A percentile compares a stretch with the other conserved stretches of the same genome.
Conservation (phyloP, 2,888 invertebrate species). For the Amblyjoppa proteus region DNA sequence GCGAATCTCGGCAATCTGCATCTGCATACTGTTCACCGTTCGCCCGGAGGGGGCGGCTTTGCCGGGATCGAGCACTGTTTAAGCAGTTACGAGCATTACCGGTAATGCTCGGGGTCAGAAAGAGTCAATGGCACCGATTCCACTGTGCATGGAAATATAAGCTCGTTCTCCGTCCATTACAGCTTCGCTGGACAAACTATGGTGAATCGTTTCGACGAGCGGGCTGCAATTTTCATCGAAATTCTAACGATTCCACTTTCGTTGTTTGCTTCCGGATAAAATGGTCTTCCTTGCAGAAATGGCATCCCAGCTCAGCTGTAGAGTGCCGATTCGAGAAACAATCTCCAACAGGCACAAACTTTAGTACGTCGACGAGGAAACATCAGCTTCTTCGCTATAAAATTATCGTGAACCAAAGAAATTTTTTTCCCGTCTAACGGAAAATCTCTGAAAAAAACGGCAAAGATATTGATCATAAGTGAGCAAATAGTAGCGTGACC, state of each 20-base stretch:
- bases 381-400: no score
- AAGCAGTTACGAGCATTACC: slow-evolving; percentile 77
- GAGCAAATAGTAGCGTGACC: background rate
- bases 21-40: slow-evolving; percentile 70
- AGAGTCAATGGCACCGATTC: slow-evolving; percentile 77
- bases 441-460: background rate
- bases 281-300: background rate
- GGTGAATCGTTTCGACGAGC: background rate
- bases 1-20: slow-evolving; percentile 75
- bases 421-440: background rate
- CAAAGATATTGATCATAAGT: background rate
- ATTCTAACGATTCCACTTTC: slow-evolving; percentile 22
- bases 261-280: slow-evolving; percentile 20
- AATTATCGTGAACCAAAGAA: background rate
- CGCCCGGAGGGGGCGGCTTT: slow-evolving; percentile 59
- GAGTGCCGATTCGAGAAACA: background rate
- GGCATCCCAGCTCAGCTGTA: background rate
- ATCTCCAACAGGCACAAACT: background rate
- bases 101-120: slow-evolving; percentile 76
- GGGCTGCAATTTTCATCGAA: slow-evolving; percentile 7
- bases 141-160: slow-evolving; percentile 42
- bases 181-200: slow-evolving; percentile 15
- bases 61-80: slow-evolving; percentile 69
- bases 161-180: slow-evolving; percentile 5
- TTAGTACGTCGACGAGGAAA: no score